Evolutionary conservation across 1,140 invertebrate genomes (phyloP), one percentile per base, ranked within the genome.

Genomic region (Drosophila miranda): DNA sequence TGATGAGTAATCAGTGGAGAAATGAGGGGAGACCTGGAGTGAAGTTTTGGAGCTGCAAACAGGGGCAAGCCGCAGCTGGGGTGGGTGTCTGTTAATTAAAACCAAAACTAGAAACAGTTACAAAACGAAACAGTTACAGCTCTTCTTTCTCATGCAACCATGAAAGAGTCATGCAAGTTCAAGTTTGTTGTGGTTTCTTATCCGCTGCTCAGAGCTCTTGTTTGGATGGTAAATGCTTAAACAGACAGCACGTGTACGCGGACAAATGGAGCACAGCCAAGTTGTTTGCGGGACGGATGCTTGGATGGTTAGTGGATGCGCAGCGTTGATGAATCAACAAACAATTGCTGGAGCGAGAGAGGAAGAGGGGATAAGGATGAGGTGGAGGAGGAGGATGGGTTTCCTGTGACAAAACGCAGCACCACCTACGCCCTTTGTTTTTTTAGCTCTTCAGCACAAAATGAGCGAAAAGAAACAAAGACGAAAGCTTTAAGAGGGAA

Each of bases 71-170:
- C 19, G 34, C 44, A 45, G 44, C 57, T 50, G 45, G 23, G 23
- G 23, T 5, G 23, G 23, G 23, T 26, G 23, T 74, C 74, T 74
- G 72, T 81, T 84, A 86, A 84, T 75, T 74, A 75, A 66, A 53
- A 42, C 13, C 38, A 66, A 74, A 79, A 70, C 67, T 77, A 86
- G 81, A 84, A 84, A 84, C 81, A 84, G 81, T 86, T 84, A 84
- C 75, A 74, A 84, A 77, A 74, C 62, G 68, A 77, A 74, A 16
- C 16, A 16, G 16, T 16, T 16, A 16, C 16, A 16, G 16, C 16
- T 16, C 16, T 16, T 16, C 45, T 34, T 53, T 60, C 42, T 53
- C 58, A 45, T 38, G 64, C 55, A 43, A 55, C n/a, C 50, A 72
- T 75, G 34, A 38, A 70, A 78, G 79, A 83, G 75, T 80, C 77